Base-by-base conservation (phyloP, 2,797 vertebrate species). In the Podargus strigoides region DNA sequence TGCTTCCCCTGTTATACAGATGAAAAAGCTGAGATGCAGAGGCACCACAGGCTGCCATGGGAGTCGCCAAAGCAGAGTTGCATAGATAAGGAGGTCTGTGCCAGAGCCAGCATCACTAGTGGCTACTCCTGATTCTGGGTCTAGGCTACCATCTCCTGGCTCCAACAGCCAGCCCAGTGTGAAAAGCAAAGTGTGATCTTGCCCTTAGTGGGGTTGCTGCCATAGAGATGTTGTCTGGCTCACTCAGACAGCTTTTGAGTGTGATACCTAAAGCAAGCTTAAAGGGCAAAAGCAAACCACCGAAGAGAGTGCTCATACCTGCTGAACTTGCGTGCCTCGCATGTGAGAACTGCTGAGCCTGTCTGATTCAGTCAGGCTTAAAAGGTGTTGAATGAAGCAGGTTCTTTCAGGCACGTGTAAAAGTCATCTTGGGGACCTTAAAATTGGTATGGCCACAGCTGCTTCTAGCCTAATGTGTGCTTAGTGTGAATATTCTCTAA, bases 221-320 rank as follows among this genome's bases (percentile, higher is more conserved):
- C 70, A 17, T 44, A 28, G 59, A 47, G 46, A 30, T 26, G 20
- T 17, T 41, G 36, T 28, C 37, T 66, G 50, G 12, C 47, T 73
- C 1, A 0, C 24, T 53, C 39, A 55, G n/a, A 34, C 16, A 21
- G n/a, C 50, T 84, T 80, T 41, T 0, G 0, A 58, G 16, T n/a
- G 34, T 28, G 53, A 37, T 55, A 27, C 11, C 9, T 84, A 27
- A 68, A 68, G 34, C 30, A 63, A 79, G 28, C 73, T 87, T 59
- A 42, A 59, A 76, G 58, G 81, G 42, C 16, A 78, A 47, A 58
- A 18, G 28, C 12, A 22, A 13, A 23, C 5, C 17, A 6, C 47
- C 39, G 34, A 52, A 49, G 60, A 49, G 72, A 62, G 23, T 12
- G 32, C 77, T 89, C 15, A 4, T 19, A 66, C 88, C 79, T 75